phyloP scores from a whole-genome alignment of 2,113 vertebrate species.

The Proterorhinus semilunaris region DNA sequence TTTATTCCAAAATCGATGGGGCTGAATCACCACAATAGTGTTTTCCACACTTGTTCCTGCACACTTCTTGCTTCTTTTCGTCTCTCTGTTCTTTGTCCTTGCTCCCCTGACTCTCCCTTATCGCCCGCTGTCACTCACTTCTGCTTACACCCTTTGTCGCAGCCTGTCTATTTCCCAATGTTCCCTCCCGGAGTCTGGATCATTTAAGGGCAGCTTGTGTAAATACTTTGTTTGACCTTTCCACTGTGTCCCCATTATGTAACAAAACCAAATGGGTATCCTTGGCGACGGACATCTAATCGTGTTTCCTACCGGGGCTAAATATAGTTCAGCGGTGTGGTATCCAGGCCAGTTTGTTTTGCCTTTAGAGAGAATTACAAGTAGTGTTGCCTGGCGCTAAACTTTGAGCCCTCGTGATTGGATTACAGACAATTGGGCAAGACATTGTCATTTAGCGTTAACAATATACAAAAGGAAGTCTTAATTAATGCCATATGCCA shows the following conservation, averaged over 20 bases:
- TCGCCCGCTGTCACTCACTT: conserved; percentile 41
- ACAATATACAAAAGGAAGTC: background rate
- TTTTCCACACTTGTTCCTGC: conserved; percentile 44
- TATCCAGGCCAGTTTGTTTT: conserved; percentile 1
- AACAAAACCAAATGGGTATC: conserved; percentile 40
- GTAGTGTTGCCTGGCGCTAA: background rate
- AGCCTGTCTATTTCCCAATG: conserved; percentile 35
- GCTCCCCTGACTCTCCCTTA: conserved; percentile 34
- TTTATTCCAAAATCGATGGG: too few species aligned
- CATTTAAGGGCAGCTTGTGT: conserved; percentile 50
- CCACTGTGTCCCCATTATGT: conserved; percentile 44
- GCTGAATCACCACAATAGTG: conserved; percentile 22
- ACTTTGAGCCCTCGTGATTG: background rate
- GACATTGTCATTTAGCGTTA: background rate
- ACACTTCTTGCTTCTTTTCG: conserved; percentile 42
- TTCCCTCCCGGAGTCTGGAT: conserved; percentile 35
- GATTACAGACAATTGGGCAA: too few species aligned
- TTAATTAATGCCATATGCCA: background rate
- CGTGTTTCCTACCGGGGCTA: conserved; percentile 38
- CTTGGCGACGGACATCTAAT: conserved; percentile 44
- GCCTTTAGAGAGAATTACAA: background rate
- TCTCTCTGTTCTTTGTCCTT: conserved; percentile 29
- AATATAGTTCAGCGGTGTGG: conserved; percentile 3
- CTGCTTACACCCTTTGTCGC: conserved; percentile 36
- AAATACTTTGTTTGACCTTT: conserved; percentile 55